Conservation (phyloP, 2,797 vertebrate genomes). For the Schizopygopsis pylzovi region DNA sequence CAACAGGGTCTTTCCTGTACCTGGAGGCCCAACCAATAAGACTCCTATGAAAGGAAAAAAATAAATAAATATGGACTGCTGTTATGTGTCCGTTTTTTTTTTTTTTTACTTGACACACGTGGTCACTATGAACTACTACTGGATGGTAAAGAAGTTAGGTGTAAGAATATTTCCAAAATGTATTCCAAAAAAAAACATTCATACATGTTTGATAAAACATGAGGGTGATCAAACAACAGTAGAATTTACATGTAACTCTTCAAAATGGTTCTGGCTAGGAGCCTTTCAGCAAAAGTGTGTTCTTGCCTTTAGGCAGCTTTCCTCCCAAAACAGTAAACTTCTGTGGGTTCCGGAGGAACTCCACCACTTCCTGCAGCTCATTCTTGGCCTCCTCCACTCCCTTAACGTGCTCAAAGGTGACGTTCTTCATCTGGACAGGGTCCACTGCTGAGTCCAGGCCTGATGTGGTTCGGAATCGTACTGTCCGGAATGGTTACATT, state of each 20-base stretch:
- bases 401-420: conserved; percentile 97
- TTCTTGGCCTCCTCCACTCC: conserved; percentile 97
- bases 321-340: conserved; percentile 96
- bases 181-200: neutral
- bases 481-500: conserved; percentile 83
- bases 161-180: neutral
- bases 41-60: conserved; percentile 74
- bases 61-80: neutral
- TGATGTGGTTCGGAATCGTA: conserved; percentile 95
- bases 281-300: neutral
- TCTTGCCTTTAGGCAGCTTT: conserved; percentile 96
- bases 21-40: conserved; percentile 93
- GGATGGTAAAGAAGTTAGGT: neutral
- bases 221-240: neutral
- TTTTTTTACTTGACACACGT: neutral
- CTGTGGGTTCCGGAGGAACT: conserved; percentile 95
- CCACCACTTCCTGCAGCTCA: conserved; percentile 97
- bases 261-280: neutral
- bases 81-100: neutral
- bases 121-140: neutral
- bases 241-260: neutral
- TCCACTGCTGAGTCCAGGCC: conserved; percentile 96
- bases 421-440: conserved; percentile 96
- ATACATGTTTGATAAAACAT: neutral
- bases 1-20: conserved; percentile 96